Conservation (phyloP, 2,888 invertebrate species). For the Sinopyrophorus schimmeli region DNA sequence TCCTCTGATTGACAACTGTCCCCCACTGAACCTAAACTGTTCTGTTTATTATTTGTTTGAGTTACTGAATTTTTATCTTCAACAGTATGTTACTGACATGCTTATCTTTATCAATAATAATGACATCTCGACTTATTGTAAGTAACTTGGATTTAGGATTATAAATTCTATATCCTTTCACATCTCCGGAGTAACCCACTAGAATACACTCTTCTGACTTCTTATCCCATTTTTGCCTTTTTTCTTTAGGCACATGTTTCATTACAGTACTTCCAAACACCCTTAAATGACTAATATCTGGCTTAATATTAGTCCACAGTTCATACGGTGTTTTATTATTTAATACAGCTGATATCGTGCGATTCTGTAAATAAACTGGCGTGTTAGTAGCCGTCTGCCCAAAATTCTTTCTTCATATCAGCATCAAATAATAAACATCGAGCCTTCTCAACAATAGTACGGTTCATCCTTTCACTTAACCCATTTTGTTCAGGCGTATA, state of each 20-base stretch:
- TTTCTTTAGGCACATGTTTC: constrained; percentile 43
- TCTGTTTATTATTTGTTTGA: constrained; percentile 6
- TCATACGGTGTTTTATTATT: constrained; percentile 43
- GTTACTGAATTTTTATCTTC: neutral
- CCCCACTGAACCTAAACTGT: constrained; percentile 26
- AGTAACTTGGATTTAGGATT: constrained; percentile 18
- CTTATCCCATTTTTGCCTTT: constrained; percentile 40
- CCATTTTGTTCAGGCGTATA: constrained; percentile 44
- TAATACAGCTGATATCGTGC: constrained; percentile 26
- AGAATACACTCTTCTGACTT: constrained; percentile 20
- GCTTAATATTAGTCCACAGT: constrained; percentile 42
- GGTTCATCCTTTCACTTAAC: constrained; percentile 34
- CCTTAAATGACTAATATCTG: constrained; percentile 42
- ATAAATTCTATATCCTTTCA: constrained; percentile 30
- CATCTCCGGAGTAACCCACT: constrained; percentile 25
- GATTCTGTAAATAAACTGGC: constrained; percentile 37
- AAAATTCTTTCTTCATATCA: constrained; percentile 28
- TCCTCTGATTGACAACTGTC: constrained; percentile 2
- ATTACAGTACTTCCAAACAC: constrained; percentile 43
- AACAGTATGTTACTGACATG: constrained; percentile 7
- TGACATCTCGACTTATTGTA: constrained; percentile 25
- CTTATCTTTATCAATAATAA: constrained; percentile 28
- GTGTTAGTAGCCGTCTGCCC: constrained; percentile 38
- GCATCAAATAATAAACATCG: constrained; percentile 33
- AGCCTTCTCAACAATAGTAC: constrained; percentile 37